Conservation (phyloP, 2,113 vertebrate species). For the human region DNA sequence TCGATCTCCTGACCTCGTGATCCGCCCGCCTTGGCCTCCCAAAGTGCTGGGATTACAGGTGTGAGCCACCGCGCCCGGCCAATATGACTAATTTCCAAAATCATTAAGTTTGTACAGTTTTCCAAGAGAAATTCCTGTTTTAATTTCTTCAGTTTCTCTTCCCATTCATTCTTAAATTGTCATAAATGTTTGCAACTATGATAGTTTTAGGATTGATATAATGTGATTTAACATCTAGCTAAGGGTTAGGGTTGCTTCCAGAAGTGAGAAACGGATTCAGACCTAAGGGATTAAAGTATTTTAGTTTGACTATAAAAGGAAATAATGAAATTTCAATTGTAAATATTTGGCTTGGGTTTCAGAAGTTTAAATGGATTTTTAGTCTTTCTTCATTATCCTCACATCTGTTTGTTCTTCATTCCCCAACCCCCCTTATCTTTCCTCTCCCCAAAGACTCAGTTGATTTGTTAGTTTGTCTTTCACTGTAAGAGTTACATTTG, state of each 20-base stretch:
- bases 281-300: slow-evolving; percentile 2
- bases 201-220: slow-evolving; percentile 9
- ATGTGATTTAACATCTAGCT: neutral
- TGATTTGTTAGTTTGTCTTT: neutral
- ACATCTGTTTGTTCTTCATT: neutral
- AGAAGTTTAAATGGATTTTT: neutral
- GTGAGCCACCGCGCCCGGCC: too few relatives aligned
- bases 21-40: too few relatives aligned
- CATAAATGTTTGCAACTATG: neutral
- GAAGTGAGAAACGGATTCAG: slow-evolving; percentile 2
- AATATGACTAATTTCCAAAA: neutral
- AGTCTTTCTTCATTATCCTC: neutral
- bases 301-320: neutral
- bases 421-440: neutral
- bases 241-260: neutral
- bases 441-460: neutral
- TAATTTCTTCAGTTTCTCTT: neutral
- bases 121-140: neutral
- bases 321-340: neutral
- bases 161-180: slow-evolving; percentile 17
- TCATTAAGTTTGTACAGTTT: neutral
- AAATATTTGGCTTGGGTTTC: slow-evolving; percentile 6
- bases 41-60: too few relatives aligned
- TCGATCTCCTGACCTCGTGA: too few relatives aligned
- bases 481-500: neutral